Conservation (phyloP, 2,888 invertebrate genomes). For the Zygogramma bicolorata region DNA sequence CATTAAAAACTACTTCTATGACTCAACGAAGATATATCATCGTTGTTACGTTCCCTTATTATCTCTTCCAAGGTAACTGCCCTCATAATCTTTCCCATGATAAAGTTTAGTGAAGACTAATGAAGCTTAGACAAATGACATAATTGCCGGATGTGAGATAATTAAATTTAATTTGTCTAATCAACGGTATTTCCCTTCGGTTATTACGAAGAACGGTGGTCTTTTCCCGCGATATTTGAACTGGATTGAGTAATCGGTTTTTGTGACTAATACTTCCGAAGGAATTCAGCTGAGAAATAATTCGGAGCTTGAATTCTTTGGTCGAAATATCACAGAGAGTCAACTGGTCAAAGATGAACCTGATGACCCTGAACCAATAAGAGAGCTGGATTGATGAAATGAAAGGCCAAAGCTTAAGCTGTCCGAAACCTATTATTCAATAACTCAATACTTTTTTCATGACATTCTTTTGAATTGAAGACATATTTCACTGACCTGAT, state of each 20-base stretch:
- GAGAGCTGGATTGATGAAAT: too few species aligned
- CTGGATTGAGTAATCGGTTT: neutral
- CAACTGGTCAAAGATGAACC: too few species aligned
- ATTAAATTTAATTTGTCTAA: constrained; percentile 23
- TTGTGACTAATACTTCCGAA: neutral
- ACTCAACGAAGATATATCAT: neutral
- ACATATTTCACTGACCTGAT: too few species aligned
- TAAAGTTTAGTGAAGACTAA: constrained; percentile 11
- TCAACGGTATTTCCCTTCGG: constrained; percentile 10
- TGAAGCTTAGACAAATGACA: constrained; percentile 15
- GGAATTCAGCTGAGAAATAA: too few species aligned
- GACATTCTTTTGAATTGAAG: too few species aligned
- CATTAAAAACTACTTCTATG: neutral
- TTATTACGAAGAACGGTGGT: constrained; percentile 5
- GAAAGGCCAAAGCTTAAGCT: too few species aligned
- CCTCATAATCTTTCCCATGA: constrained; percentile 18
- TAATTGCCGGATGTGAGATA: constrained; percentile 18
- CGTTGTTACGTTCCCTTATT: neutral
- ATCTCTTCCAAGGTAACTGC: constrained; percentile 11
- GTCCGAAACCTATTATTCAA: too few species aligned
- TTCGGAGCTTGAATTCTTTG: too few species aligned
- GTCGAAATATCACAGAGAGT: too few species aligned
- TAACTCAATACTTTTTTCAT: too few species aligned
- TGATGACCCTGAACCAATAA: too few species aligned
- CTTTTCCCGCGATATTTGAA: neutral